phyloP scores from a whole-genome alignment of 2,888 invertebrate species.

The Aspidiotus destructor region DNA sequence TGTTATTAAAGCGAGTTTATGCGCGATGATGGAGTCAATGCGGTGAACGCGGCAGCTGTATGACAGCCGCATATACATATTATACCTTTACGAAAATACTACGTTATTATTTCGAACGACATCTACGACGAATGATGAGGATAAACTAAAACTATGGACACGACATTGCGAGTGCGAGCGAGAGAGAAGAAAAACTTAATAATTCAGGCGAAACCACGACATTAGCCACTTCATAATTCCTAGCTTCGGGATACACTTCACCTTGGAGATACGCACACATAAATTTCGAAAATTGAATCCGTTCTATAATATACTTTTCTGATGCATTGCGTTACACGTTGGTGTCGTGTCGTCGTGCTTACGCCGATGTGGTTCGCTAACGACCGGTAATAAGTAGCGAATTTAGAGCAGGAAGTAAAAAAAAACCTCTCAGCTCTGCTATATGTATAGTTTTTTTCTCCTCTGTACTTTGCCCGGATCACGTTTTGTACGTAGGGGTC shows the following conservation, averaged over 20 bases:
- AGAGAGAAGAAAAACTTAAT: neutral
- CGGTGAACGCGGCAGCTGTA: no score
- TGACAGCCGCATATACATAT: no score
- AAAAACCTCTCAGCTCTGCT: no score
- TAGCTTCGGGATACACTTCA: slow-evolving; percentile 18
- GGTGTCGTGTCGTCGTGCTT: neutral
- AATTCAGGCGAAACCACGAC: slow-evolving; percentile 4
- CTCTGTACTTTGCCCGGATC: no score
- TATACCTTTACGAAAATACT: no score
- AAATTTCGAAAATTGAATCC: neutral
- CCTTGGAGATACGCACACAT: slow-evolving; percentile 12
- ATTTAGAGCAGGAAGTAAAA: no score
- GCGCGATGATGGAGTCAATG: no score
- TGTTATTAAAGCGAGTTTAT: neutral
- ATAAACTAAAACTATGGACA: no score
- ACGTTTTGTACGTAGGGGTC: no score
- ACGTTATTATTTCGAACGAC: no score
- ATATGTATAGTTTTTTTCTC: no score
- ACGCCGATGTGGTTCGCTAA: neutral
- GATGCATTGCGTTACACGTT: neutral
- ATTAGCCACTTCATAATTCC: slow-evolving; percentile 10
- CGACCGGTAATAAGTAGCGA: neutral
- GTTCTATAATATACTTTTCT: neutral
- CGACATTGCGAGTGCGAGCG: neutral
- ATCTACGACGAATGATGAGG: no score